phyloP scores from a whole-genome alignment of 2,797 vertebrate species.

The Gobionotothen gibberifrons region DNA sequence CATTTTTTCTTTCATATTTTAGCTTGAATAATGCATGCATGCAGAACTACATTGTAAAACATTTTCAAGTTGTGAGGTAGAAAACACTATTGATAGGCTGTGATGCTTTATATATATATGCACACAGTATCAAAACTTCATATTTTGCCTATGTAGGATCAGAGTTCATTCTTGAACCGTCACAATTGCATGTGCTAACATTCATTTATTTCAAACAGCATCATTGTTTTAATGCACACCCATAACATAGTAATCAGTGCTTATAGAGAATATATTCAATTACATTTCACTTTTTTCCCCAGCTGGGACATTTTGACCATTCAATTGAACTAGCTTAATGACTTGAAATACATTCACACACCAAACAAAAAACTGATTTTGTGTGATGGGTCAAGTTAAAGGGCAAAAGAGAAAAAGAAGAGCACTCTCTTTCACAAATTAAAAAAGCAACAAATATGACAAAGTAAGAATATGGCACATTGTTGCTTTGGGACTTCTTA shows the following conservation, averaged over 20 bases:
- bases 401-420: slow-evolving; percentile 5
- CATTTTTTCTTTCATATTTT: neutral
- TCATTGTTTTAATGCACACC: slow-evolving; percentile 17
- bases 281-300: neutral
- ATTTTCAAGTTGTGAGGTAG: neutral
- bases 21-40: neutral
- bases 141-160: neutral
- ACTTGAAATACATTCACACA: slow-evolving; percentile 57
- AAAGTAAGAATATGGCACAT: slow-evolving; percentile 13
- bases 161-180: neutral
- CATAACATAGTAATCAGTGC: slow-evolving; percentile 12
- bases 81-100: neutral
- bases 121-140: neutral
- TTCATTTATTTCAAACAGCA: slow-evolving; percentile 45
- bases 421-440: slow-evolving; percentile 6
- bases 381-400: neutral
- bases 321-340: slow-evolving; percentile 16
- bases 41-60: neutral
- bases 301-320: slow-evolving; percentile 3
- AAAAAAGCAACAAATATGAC: slow-evolving; percentile 15
- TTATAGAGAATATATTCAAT: slow-evolving; percentile 27
- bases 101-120: neutral
- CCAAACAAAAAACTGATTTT: slow-evolving; percentile 8
- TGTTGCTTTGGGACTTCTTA: slow-evolving; percentile 12
- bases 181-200: slow-evolving; percentile 18